A percentile compares a stretch with the other conserved stretches of the same genome.
Evolutionary conservation across 1,140 invertebrate species (phyloP).

Genomic region (Aricia agestis): DNA sequence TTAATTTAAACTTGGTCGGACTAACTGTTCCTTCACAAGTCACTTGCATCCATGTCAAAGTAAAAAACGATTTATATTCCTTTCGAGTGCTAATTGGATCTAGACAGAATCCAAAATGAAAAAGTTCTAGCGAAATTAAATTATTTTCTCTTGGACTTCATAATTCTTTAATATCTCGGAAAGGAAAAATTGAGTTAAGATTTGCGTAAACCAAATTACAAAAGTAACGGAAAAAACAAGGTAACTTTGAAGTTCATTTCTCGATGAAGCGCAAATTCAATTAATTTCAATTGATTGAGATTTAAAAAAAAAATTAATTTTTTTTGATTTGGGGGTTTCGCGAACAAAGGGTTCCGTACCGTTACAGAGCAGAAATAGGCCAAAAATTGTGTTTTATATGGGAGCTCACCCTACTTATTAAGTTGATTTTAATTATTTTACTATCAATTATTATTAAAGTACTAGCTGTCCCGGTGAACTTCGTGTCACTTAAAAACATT

Average conservation of each 20-base stretch:
- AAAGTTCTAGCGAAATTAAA: conserved; percentile 9
- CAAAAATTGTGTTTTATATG: no score
- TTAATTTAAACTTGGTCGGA: not conserved
- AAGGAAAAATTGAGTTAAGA: not conserved
- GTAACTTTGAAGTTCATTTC: not conserved
- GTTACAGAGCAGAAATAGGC: no score
- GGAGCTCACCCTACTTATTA: no score
- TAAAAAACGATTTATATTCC: conserved; percentile 10
- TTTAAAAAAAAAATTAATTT: no score
- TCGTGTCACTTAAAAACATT: no score
- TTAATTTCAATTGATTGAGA: not conserved
- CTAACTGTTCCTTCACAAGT: not conserved
- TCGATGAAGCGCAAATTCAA: not conserved
- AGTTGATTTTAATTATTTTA: no score
- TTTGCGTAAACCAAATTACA: not conserved
- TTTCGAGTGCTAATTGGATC: conserved; percentile 7
- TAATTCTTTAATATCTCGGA: conserved; percentile 7
- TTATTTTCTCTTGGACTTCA: conserved; percentile 3
- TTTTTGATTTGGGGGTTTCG: no score
- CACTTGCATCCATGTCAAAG: conserved; percentile 6
- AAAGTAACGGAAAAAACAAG: not conserved
- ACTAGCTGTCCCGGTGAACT: no score
- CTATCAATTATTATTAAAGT: no score
- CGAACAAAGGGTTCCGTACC: no score
- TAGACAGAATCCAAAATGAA: not conserved